Percentiles rank a stretch among this genome's conserved stretches.
These are phyloP conservation scores for Phycodurus eques DNA, from an alignment of 2,113 vertebrate species.

Conservation along the genomic window DNA sequence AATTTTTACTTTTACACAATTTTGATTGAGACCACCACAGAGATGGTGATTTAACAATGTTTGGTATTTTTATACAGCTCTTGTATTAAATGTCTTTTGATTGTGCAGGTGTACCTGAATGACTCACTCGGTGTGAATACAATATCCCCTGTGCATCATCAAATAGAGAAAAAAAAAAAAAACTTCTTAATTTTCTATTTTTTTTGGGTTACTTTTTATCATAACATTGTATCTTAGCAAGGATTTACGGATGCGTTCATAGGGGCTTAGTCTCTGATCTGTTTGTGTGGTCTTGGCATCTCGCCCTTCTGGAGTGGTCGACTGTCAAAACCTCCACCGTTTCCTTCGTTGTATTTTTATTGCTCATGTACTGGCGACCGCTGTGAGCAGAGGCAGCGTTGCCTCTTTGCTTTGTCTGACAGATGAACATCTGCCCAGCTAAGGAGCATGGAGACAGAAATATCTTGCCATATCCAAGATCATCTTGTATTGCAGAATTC, in stretches of 20 bases:
- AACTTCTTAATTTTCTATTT: neutral
- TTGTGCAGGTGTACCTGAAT: neutral
- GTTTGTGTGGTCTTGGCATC: slow-evolving; percentile 61
- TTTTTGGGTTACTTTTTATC: neutral
- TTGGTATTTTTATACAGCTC: neutral
- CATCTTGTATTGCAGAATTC: neutral
- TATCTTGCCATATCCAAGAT: neutral
- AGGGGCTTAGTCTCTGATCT: slow-evolving; percentile 41
- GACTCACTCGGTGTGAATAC: too few relatives aligned
- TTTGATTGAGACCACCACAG: neutral
- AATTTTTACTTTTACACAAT: neutral
- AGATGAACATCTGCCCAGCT: neutral
- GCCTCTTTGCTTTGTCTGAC: neutral
- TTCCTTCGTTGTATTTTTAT: slow-evolving; percentile 17
- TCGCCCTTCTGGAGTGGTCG: slow-evolving; percentile 39
- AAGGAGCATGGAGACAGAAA: neutral
- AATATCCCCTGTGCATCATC: neutral
- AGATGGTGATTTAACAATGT: neutral
- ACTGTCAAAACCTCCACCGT: slow-evolving; percentile 19
- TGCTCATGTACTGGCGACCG: slow-evolving; percentile 15
- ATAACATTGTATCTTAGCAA: neutral
- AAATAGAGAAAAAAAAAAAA: neutral
- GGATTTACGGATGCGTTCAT: neutral
- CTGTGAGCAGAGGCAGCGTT: slow-evolving; percentile 2
- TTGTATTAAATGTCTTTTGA: neutral